Conservation (phyloP, 2,797 vertebrate genomes). For the Caiman crocodilus region DNA sequence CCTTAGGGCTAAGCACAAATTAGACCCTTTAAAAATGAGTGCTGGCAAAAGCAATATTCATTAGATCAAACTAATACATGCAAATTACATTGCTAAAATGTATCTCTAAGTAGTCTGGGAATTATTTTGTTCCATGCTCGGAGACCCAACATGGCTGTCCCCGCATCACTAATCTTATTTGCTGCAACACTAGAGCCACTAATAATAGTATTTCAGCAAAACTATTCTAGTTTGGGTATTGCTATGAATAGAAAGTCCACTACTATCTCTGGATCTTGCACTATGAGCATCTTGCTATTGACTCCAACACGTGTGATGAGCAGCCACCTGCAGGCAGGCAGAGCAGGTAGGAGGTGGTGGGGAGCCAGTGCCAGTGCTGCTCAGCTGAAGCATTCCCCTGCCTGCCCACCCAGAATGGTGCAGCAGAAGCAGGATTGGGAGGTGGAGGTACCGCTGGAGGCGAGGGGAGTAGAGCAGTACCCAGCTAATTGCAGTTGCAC, state of each 20-base stretch:
- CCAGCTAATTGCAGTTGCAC: no score
- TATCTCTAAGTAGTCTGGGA: conserved; percentile 20
- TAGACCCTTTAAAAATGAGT: conserved; percentile 42
- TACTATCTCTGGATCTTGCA: background rate
- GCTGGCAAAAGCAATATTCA: background rate
- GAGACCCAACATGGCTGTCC: background rate
- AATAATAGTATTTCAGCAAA: background rate
- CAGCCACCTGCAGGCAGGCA: no score
- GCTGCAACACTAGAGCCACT: background rate
- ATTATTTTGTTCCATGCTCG: background rate
- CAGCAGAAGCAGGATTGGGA: no score
- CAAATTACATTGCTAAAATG: background rate
- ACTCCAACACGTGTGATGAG: background rate
- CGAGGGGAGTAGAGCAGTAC: no score
- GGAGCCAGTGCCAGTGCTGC: no score
- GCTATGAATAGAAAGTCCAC: background rate
- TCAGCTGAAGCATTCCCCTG: no score
- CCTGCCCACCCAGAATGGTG: no score
- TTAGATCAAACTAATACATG: conserved; percentile 43
- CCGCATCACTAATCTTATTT: background rate
- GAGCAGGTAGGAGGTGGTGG: background rate
- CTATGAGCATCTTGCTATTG: background rate
- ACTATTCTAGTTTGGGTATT: background rate
- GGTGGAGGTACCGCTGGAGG: no score
- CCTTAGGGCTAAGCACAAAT: conserved; percentile 40